phyloP scores from a whole-genome alignment of 2,113 vertebrate genomes.

The Psophia crepitans region DNA sequence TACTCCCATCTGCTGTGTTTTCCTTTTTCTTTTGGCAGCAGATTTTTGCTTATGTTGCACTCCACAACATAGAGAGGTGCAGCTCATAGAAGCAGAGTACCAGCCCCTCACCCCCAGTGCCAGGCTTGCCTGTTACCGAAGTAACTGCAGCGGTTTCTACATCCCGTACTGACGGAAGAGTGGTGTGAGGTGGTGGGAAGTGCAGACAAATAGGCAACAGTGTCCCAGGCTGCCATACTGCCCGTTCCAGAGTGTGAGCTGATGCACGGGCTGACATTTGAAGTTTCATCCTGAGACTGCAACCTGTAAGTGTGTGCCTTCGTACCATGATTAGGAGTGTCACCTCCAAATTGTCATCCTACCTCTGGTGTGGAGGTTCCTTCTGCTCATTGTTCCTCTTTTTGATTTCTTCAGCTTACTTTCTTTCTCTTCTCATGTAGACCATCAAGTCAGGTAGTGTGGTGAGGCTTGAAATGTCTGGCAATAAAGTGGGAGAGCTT shows the following conservation, averaged over 20 bases:
- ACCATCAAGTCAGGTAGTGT: not conserved
- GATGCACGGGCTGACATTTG: not conserved
- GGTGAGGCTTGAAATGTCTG: not conserved
- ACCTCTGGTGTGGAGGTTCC: not conserved
- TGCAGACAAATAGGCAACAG: not conserved
- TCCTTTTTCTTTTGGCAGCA: not conserved
- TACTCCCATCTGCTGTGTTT: not conserved
- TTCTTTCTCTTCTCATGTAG: not conserved
- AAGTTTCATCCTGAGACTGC: not conserved
- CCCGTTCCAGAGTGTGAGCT: not conserved
- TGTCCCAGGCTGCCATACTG: not conserved
- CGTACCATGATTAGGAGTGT: not conserved
- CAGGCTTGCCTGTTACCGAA: not conserved
- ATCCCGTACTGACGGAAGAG: not conserved
- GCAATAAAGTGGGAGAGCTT: not conserved
- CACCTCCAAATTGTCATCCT: not conserved
- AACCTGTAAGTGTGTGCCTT: not conserved
- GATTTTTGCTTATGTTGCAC: not conserved
- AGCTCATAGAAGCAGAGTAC: not conserved
- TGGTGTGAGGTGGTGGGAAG: rapidly evolving
- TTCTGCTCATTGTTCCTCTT: not conserved
- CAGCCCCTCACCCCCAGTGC: not conserved
- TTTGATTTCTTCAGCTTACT: not conserved
- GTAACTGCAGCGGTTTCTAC: not conserved
- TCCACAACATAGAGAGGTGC: not conserved